Conservation (phyloP, 2,797 vertebrate genomes). For the Microchirus variegatus region DNA sequence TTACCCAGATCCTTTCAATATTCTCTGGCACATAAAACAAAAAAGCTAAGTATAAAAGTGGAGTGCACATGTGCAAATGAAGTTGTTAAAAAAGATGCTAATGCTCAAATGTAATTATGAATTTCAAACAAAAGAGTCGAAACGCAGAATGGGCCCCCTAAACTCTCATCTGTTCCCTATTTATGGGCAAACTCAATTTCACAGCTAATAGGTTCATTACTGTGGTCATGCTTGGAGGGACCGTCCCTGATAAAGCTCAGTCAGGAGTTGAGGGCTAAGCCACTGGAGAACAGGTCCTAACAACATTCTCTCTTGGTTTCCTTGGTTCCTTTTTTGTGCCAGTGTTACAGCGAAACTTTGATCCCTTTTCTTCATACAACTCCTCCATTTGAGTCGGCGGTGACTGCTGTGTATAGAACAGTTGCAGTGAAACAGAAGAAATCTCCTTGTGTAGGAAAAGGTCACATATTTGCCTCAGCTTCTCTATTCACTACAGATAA, state of each 20-base stretch:
- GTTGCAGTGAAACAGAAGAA: conserved; percentile 34
- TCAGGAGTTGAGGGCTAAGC: conserved; percentile 71
- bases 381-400: conserved; percentile 18
- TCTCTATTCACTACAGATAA: conserved; percentile 63
- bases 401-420: conserved; percentile 18
- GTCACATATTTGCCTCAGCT: conserved; percentile 61
- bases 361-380: conserved; percentile 27
- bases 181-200: conserved; percentile 85
- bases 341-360: conserved; percentile 43
- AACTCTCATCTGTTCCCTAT: conserved; percentile 60
- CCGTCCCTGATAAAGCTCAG: conserved; percentile 72
- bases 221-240: conserved; percentile 72
- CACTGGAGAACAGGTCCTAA: conserved; percentile 58
- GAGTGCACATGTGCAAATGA: conserved; percentile 32
- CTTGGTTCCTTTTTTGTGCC: conserved; percentile 40
- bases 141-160: conserved; percentile 53
- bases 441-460: conserved; percentile 38
- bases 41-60: conserved; percentile 20
- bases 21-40: too few species aligned
- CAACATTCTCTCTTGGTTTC: conserved; percentile 51
- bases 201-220: conserved; percentile 85
- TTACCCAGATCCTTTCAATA: too few species aligned
- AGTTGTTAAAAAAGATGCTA: conserved; percentile 27
- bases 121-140: conserved; percentile 69
- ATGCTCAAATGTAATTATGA: conserved; percentile 63